Evolutionary conservation across 2,888 invertebrate species (phyloP).

Genomic region (Tridacna gigas): DNA sequence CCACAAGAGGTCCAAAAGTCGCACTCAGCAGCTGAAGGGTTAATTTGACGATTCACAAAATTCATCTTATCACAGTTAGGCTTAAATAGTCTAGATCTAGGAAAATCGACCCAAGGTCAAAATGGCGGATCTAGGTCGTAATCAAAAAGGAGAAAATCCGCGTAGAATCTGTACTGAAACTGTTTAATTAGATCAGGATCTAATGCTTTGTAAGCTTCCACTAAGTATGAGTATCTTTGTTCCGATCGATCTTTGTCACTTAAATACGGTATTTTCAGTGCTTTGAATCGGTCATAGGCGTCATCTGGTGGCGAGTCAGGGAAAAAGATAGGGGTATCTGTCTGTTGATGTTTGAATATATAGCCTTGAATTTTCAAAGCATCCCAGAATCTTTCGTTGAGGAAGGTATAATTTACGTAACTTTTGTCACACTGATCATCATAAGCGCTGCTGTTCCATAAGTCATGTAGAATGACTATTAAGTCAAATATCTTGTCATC

Average conservation of each 20-base stretch:
- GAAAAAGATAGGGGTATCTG: neutral
- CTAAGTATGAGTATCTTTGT: constrained; percentile 37
- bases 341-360: neutral
- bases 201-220: constrained; percentile 33
- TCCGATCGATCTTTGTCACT: constrained; percentile 3
- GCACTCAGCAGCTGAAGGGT: no score
- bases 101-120: neutral
- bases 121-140: constrained; percentile 43
- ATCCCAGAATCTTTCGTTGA: constrained; percentile 41
- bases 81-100: no score
- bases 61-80: no score
- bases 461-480: constrained; percentile 17
- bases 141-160: constrained; percentile 46
- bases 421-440: constrained; percentile 6
- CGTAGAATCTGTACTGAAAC: constrained; percentile 34
- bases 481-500: constrained; percentile 9
- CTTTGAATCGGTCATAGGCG: constrained; percentile 10
- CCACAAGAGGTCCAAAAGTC: no score
- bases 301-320: neutral
- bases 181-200: neutral
- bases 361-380: constrained; percentile 36
- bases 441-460: constrained; percentile 1
- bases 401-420: neutral
- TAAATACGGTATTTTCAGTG: constrained; percentile 25
- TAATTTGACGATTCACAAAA: no score